phyloP scores from a whole-genome alignment of 2,888 invertebrate species.

The Napeogenes sylphis region DNA sequence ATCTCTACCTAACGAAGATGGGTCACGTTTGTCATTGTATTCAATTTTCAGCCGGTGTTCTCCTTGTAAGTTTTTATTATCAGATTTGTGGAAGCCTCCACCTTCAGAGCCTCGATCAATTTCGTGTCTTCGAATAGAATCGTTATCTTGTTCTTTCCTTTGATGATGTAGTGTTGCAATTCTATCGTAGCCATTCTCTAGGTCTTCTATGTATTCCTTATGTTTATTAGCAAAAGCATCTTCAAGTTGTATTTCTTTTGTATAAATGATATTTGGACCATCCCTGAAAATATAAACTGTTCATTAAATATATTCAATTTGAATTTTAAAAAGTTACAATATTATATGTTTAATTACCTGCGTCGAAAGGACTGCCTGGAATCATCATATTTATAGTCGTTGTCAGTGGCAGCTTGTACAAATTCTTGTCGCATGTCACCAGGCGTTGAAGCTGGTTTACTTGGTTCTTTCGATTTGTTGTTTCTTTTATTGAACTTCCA shows the following conservation, averaged over 20 bases:
- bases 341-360: constrained; percentile 45
- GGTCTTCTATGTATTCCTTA: constrained; percentile 77
- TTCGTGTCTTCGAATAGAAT: constrained; percentile 86
- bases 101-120: constrained; percentile 85
- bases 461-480: constrained; percentile 70
- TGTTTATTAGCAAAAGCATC: constrained; percentile 71
- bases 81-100: constrained; percentile 68
- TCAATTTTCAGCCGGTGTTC: constrained; percentile 53
- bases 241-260: constrained; percentile 75
- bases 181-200: constrained; percentile 77
- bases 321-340: neutral
- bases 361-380: constrained; percentile 62
- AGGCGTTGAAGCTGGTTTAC: constrained; percentile 70
- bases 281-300: constrained; percentile 49
- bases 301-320: neutral
- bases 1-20: constrained; percentile 76
- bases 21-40: constrained; percentile 50
- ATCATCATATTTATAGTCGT: constrained; percentile 69
- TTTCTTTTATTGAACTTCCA: constrained; percentile 86
- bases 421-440: constrained; percentile 71
- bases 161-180: constrained; percentile 71
- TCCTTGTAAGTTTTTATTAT: constrained; percentile 50
- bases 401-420: constrained; percentile 66
- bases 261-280: constrained; percentile 76
- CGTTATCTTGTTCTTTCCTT: constrained; percentile 79